Evolutionary conservation across 1,140 invertebrate genomes (phyloP).

Genomic region (Pectinophora gossypiella): DNA sequence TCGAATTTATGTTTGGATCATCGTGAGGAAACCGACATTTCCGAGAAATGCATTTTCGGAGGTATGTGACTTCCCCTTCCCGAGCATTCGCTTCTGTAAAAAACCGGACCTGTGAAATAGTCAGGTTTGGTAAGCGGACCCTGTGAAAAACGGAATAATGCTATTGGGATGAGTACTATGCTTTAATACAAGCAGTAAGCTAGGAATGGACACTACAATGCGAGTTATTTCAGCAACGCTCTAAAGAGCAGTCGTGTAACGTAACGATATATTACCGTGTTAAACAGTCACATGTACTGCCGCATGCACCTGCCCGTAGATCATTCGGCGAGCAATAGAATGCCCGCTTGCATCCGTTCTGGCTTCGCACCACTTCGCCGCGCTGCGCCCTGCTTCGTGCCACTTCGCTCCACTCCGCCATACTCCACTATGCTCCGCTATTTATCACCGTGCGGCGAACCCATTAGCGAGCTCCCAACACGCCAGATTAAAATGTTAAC

Average conservation of each 20-base stretch:
- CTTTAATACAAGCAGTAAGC: no score
- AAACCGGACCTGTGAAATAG: no score
- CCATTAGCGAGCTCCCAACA: constrained; percentile 39
- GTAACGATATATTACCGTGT: neutral
- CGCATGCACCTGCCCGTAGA: constrained; percentile 27
- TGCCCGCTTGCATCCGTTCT: constrained; percentile 28
- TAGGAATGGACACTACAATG: no score
- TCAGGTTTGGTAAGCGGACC: no score
- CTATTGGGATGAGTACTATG: no score
- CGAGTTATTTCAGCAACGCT: constrained; percentile 21
- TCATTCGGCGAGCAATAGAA: constrained; percentile 36
- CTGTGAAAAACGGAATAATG: no score
- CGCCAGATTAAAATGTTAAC: constrained; percentile 54
- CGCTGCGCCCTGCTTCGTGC: neutral
- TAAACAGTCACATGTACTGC: neutral
- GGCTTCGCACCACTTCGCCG: neutral
- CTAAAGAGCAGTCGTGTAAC: no score
- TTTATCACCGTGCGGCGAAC: constrained; percentile 30
- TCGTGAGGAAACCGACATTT: no score
- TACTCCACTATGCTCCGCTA: constrained; percentile 11
- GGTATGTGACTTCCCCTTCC: no score
- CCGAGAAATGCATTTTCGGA: no score
- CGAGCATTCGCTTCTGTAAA: no score
- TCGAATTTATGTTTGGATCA: no score
- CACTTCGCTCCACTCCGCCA: neutral